These are phyloP conservation scores for Zhuqinia jingwanae DNA, from an alignment of 2,888 invertebrate species.

Conservation along the genomic window DNA sequence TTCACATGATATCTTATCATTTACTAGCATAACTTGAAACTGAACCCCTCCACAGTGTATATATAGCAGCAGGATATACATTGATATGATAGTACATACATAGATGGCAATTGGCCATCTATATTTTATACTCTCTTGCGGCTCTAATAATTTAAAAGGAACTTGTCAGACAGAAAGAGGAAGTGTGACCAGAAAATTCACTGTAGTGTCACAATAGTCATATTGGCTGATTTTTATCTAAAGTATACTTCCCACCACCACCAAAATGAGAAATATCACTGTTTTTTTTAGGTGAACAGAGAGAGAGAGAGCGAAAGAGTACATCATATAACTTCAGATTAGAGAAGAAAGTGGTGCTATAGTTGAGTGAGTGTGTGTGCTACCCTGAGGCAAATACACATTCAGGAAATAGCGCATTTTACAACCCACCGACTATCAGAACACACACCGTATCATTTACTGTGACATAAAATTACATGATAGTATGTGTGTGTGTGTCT, in stretches of 20 bases:
- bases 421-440: not conserved
- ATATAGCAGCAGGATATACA: no score
- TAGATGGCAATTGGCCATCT: no score
- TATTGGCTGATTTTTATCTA: slow-evolving; percentile 25
- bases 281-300: not conserved
- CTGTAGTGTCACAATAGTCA: not conserved
- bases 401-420: not conserved
- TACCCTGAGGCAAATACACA: not conserved
- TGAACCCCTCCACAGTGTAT: no score
- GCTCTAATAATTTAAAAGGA: not conserved
- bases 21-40: no score
- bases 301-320: no score
- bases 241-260: not conserved
- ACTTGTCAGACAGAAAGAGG: not conserved
- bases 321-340: not conserved
- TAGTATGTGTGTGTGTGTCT: no score
- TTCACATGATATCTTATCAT: no score
- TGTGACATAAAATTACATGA: not conserved
- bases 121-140: not conserved
- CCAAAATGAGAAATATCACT: not conserved
- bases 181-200: not conserved
- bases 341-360: no score
- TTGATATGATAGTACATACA: no score
- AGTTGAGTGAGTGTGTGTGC: not conserved
- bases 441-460: not conserved